A percentile compares a stretch with the other conserved stretches of the same genome.
Conservation (phyloP, 2,113 vertebrate genomes). For the Chunga burmeisteri region DNA sequence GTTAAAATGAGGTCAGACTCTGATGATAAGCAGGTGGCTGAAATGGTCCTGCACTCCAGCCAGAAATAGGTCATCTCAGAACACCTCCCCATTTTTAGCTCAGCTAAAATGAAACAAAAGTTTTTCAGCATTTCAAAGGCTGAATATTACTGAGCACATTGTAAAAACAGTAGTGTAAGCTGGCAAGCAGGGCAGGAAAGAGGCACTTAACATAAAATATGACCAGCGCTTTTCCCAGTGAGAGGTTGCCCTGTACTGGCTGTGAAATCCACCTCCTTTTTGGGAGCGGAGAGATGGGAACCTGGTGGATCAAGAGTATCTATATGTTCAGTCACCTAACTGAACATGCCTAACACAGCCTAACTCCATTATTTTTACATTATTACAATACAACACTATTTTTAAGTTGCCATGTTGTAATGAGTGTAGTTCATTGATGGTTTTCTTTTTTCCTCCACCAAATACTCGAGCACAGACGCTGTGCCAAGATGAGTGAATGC, state of each 20-base stretch:
- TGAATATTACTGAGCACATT: background rate
- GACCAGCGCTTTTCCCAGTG: background rate
- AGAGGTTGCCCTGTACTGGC: background rate
- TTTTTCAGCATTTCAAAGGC: background rate
- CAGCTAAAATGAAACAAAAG: background rate
- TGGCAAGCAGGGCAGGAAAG: background rate
- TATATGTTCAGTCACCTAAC: background rate
- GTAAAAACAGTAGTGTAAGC: background rate
- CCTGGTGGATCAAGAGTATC: background rate
- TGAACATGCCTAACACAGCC: background rate
- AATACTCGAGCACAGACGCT: background rate
- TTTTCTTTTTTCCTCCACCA: background rate
- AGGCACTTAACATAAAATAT: background rate
- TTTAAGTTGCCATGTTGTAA: background rate
- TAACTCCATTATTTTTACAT: background rate
- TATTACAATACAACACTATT: background rate
- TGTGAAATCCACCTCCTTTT: background rate
- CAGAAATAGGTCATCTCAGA: slow-evolving; percentile 41
- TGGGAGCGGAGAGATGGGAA: background rate
- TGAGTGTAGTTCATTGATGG: background rate
- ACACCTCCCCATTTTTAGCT: background rate
- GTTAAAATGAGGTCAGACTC: slow-evolving; percentile 49
- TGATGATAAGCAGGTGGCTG: background rate
- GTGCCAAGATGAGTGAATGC: background rate
- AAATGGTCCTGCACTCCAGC: background rate